phyloP scores from a whole-genome alignment of 1,140 invertebrate genomes.

The Chymomyza costata region DNA sequence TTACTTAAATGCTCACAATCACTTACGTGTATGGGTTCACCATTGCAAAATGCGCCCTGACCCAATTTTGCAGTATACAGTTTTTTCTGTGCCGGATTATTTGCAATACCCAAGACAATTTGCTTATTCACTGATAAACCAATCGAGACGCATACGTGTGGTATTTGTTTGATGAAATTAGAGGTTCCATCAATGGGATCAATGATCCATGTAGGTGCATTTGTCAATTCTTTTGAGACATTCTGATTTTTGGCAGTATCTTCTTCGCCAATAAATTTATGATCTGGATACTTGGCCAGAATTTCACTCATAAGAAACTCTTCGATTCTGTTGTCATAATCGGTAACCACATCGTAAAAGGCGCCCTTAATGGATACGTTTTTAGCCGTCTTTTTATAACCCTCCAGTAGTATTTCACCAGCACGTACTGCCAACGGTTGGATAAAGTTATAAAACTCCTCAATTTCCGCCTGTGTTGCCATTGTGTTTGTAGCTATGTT shows the following conservation, averaged over 20 bases:
- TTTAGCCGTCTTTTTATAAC: slow-evolving; percentile 76
- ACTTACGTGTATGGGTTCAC: slow-evolving; percentile 76
- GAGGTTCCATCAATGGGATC: slow-evolving; percentile 86
- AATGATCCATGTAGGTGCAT: slow-evolving; percentile 92
- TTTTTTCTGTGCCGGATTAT: slow-evolving; percentile 85
- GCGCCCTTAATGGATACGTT: slow-evolving; percentile 78
- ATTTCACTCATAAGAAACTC: slow-evolving; percentile 83
- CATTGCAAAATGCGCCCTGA: slow-evolving; percentile 86
- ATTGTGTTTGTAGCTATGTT: slow-evolving; percentile 26
- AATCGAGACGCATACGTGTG: slow-evolving; percentile 81
- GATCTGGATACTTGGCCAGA: slow-evolving; percentile 81
- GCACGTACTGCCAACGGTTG: slow-evolving; percentile 70
- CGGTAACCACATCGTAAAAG: slow-evolving; percentile 88
- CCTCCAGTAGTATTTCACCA: slow-evolving; percentile 73
- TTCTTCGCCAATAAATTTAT: slow-evolving; percentile 93
- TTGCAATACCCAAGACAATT: slow-evolving; percentile 83
- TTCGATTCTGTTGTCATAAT: slow-evolving; percentile 89
- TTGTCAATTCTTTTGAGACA: slow-evolving; percentile 80
- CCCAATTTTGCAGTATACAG: slow-evolving; percentile 83
- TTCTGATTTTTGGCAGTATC: slow-evolving; percentile 79
- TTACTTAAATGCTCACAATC: slow-evolving; percentile 43
- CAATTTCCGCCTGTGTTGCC: slow-evolving; percentile 72
- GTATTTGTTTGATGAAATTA: slow-evolving; percentile 83
- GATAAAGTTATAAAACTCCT: slow-evolving; percentile 78
- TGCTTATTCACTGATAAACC: slow-evolving; percentile 82